A percentile compares a stretch with the other conserved stretches of the same genome.
Conservation (phyloP, 2,113 vertebrate species). For the Crotalus viridis region DNA sequence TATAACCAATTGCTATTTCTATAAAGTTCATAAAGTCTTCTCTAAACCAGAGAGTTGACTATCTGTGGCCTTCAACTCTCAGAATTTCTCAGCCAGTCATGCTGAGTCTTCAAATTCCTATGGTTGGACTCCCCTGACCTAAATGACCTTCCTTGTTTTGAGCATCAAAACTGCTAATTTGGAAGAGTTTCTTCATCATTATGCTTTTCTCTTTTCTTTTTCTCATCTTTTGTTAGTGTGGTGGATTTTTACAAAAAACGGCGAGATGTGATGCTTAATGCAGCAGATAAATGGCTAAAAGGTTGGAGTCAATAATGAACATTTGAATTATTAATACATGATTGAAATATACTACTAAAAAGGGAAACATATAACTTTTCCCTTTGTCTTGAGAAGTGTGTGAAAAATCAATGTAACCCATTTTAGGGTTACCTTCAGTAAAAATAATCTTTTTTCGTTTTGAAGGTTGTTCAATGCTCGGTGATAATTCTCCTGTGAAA, state of each 20-base stretch:
- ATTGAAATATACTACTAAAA: not conserved
- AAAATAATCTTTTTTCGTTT: not conserved
- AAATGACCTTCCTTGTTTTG: not conserved
- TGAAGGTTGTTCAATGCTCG: not conserved
- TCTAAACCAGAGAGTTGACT: not conserved
- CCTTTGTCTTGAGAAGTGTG: not conserved
- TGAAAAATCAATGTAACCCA: not conserved
- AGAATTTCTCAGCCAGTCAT: not conserved
- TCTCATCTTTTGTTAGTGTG: slow-evolving; percentile 69
- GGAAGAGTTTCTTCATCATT: not conserved
- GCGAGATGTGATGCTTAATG: slow-evolving; percentile 80
- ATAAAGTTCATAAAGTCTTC: not conserved
- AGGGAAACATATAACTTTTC: not conserved
- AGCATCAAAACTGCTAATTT: not conserved
- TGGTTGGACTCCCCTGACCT: not conserved
- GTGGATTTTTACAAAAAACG: slow-evolving; percentile 87
- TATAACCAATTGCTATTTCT: not conserved
- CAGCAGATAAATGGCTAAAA: slow-evolving; percentile 90
- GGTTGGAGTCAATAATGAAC: slow-evolving; percentile 71
- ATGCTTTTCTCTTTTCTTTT: slow-evolving; percentile 26
- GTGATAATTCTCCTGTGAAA: not conserved
- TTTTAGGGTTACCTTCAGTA: not conserved
- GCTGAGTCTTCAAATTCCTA: not conserved
- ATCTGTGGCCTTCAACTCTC: not conserved
- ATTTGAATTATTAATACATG: slow-evolving; percentile 11